A percentile compares a stretch with the other conserved stretches of the same genome.
phyloP scores from a whole-genome alignment of 2,113 vertebrate species.

The Barbus barbus region DNA sequence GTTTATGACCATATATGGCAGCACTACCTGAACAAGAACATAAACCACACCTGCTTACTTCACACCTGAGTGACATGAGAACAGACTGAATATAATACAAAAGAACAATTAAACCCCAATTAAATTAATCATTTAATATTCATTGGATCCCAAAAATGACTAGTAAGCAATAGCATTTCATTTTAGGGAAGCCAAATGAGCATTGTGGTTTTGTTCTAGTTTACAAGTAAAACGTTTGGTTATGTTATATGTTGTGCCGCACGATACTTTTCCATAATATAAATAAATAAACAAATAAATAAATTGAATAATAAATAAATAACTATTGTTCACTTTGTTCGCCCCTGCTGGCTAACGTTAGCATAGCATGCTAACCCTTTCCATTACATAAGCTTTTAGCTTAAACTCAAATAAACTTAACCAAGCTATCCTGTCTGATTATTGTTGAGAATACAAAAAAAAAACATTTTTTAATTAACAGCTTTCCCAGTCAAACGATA shows the following conservation, averaged over 20 bases:
- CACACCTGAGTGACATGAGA: constrained; percentile 15
- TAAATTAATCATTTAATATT: background rate
- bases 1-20: constrained; percentile 37
- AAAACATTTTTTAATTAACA: too few relatives aligned
- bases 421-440: background rate
- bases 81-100: background rate
- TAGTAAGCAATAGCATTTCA: background rate
- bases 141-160: background rate
- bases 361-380: constrained; percentile 3
- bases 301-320: background rate
- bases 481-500: background rate
- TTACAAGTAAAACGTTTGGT: background rate
- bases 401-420: background rate
- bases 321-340: background rate
- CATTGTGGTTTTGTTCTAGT: background rate
- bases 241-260: background rate
- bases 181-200: background rate
- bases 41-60: constrained; percentile 19
- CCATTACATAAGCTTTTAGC: background rate
- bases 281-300: background rate
- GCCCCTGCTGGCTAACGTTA: constrained; percentile 3
- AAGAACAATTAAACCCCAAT: background rate
- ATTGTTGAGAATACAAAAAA: too few relatives aligned
- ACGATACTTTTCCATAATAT: background rate
- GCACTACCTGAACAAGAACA: constrained; percentile 22